Percentiles rank a stretch among this genome's conserved stretches.
These are phyloP conservation scores for Pseudoatta argentina DNA, from an alignment of 1,140 invertebrate species.

Conservation along the genomic window DNA sequence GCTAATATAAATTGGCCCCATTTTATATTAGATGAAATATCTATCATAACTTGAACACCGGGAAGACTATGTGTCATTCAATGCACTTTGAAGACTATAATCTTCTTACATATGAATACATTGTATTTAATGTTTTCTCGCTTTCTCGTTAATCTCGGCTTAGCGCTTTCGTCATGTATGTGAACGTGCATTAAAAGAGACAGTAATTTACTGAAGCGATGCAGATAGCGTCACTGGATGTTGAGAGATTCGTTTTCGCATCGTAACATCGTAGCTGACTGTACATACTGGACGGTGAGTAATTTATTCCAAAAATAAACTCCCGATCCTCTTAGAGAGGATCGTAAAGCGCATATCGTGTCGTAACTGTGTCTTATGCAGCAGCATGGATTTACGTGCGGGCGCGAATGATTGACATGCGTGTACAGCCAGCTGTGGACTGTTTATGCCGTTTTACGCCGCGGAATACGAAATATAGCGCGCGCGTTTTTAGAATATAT, in stretches of 20 bases:
- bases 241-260: constrained; percentile 45
- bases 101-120: constrained; percentile 6
- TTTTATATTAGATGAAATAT: not conserved
- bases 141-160: constrained; percentile 18
- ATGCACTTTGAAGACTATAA: not conserved
- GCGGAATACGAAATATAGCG: constrained; percentile 48
- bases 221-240: not conserved
- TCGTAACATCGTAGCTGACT: constrained; percentile 14
- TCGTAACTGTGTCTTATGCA: constrained; percentile 19
- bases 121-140: not conserved
- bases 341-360: constrained; percentile 18
- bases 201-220: constrained; percentile 29
- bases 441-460: constrained; percentile 46
- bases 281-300: constrained; percentile 8
- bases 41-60: not conserved
- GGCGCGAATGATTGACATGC: constrained; percentile 54
- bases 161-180: not conserved
- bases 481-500: constrained; percentile 47
- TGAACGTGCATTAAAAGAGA: constrained; percentile 29
- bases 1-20: constrained; percentile 12
- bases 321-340: constrained; percentile 22
- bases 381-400: constrained; percentile 33
- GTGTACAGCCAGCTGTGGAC: constrained; percentile 21
- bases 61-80: not conserved
- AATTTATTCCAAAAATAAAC: constrained; percentile 54